A percentile compares a stretch with the other conserved stretches of the same genome.
These are phyloP conservation scores for Eumacrocentrus americanus DNA, from an alignment of 2,888 invertebrate genomes.

Conservation along the genomic window DNA sequence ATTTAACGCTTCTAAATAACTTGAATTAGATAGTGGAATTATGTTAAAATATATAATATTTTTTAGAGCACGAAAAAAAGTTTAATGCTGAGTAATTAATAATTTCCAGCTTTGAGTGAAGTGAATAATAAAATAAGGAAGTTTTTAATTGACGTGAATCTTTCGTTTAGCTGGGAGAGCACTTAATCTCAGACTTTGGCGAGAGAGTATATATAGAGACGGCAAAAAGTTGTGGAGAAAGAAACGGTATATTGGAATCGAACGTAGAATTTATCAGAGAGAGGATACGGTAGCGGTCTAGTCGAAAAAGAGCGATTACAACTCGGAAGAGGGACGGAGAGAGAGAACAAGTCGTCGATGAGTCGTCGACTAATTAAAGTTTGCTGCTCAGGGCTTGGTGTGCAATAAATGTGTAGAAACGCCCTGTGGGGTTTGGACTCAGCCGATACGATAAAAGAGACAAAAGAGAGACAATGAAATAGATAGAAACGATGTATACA, in stretches of 20 bases:
- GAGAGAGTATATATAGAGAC: background rate
- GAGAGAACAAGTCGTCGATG: slow-evolving; percentile 29
- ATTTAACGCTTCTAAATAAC: too few relatives aligned
- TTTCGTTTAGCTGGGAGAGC: slow-evolving; percentile 1
- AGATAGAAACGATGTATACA: background rate
- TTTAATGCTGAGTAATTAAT: background rate
- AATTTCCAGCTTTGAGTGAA: background rate
- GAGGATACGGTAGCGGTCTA: slow-evolving; percentile 4
- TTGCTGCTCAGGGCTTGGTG: slow-evolving; percentile 36
- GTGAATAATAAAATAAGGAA: background rate
- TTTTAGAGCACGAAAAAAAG: background rate
- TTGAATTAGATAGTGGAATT: too few relatives aligned
- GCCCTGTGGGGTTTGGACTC: background rate
- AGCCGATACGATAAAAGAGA: slow-evolving; percentile 28
- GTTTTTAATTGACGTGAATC: slow-evolving; percentile 9
- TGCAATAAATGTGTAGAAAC: slow-evolving; percentile 22
- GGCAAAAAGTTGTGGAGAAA: slow-evolving; percentile 17
- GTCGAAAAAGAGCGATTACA: background rate
- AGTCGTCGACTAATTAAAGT: slow-evolving; percentile 43
- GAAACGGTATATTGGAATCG: slow-evolving; percentile 18
- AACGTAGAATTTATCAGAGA: slow-evolving; percentile 27
- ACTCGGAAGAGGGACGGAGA: slow-evolving; percentile 2
- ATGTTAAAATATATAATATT: too few relatives aligned
- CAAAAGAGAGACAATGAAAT: background rate
- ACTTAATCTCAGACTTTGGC: slow-evolving; percentile 16